phyloP scores from a whole-genome alignment of 2,797 vertebrate genomes.

The Psittacula derbiana region DNA sequence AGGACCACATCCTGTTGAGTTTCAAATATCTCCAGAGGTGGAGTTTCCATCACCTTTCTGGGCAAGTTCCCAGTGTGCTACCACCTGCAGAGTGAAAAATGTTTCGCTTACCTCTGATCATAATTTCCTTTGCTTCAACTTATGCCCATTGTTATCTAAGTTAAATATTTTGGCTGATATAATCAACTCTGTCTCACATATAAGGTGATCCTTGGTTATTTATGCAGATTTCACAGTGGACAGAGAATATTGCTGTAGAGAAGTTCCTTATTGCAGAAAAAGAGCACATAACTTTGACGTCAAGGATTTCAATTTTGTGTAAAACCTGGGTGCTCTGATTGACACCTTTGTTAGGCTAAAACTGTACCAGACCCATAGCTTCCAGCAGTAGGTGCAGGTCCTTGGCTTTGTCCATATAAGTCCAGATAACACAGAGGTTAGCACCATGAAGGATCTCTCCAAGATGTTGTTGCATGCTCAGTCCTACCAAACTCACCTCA shows the following conservation, averaged over 20 bases:
- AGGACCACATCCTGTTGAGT: not conserved
- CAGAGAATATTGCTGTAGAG: not conserved
- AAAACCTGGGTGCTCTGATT: not conserved
- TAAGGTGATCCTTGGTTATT: not conserved
- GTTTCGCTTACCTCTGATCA: not conserved
- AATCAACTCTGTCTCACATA: not conserved
- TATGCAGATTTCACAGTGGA: not conserved
- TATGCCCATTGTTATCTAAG: not conserved
- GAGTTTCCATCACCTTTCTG: not conserved
- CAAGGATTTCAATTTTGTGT: not conserved
- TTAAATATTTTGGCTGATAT: not conserved
- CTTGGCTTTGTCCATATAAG: not conserved
- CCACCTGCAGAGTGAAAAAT: not conserved
- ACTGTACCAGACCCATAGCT: not conserved
- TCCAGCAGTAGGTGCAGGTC: not conserved
- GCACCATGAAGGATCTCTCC: not conserved
- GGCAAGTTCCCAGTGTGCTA: not conserved
- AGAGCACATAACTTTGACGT: fast-evolving
- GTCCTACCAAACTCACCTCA: not conserved
- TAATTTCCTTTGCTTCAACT: not conserved
- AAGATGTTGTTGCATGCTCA: not conserved
- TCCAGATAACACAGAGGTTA: not conserved
- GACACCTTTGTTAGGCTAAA: not conserved
- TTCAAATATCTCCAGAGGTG: not conserved
- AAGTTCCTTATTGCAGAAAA: not conserved